phyloP scores from a whole-genome alignment of 2,113 vertebrate species.

The Mus musculus region DNA sequence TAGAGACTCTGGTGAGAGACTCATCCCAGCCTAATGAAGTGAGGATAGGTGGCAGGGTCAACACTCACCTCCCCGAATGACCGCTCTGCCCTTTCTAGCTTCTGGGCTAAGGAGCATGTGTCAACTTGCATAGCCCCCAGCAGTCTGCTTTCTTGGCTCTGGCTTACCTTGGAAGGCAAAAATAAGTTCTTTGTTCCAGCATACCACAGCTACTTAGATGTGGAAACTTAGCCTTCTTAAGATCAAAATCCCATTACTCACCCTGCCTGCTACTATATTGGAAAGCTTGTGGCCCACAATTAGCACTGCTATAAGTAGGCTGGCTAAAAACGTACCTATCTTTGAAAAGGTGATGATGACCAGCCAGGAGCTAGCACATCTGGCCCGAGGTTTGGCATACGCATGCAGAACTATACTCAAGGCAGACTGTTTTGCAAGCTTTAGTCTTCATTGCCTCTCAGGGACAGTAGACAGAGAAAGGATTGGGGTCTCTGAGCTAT shows the following conservation, averaged over 20 bases:
- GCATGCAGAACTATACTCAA: not conserved
- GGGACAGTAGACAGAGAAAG: not conserved
- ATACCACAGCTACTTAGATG: constrained; percentile 75
- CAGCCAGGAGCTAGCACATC: not conserved
- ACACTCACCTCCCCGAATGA: not conserved
- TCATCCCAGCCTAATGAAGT: not conserved
- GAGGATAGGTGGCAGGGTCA: not conserved
- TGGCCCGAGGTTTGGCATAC: not conserved
- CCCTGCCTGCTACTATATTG: not conserved
- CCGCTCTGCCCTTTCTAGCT: constrained; percentile 7
- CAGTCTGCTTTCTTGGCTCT: constrained; percentile 11
- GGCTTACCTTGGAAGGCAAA: constrained; percentile 9
- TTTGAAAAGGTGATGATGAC: not conserved
- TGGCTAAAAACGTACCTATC: not conserved
- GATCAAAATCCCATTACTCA: constrained; percentile 61
- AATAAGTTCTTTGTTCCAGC: constrained; percentile 50
- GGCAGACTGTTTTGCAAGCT: not conserved
- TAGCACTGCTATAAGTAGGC: not conserved
- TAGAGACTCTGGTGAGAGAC: not conserved
- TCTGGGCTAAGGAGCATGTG: constrained; percentile 46
- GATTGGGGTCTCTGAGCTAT: not conserved
- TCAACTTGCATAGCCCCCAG: not conserved
- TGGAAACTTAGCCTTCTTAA: constrained; percentile 72
- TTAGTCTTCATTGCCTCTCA: not conserved
- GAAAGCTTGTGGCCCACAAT: not conserved